phyloP scores from a whole-genome alignment of 2,888 invertebrate species.

The Aporophyla nigra region DNA sequence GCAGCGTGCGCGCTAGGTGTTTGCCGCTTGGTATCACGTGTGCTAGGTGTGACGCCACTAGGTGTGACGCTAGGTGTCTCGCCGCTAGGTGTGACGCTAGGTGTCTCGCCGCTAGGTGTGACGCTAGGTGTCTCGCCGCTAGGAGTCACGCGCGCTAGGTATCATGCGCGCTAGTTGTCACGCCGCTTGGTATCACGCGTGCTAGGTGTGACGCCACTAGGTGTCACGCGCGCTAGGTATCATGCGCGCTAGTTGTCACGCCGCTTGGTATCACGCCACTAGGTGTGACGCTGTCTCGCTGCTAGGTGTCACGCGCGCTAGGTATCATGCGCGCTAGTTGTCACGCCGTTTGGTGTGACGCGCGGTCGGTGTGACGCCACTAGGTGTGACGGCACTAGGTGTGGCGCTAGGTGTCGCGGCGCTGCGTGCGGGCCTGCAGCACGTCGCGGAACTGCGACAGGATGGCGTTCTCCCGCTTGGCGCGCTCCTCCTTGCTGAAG shows the following conservation, averaged over 20 bases:
- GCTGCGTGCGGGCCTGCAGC: conserved; percentile 79
- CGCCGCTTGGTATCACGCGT: conserved; percentile 69
- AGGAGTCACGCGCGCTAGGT: no score
- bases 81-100: conserved; percentile 47
- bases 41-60: conserved; percentile 68
- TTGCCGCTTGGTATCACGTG: no score
- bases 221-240: no score
- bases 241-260: neutral
- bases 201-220: neutral
- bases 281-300: conserved; percentile 54
- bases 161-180: conserved; percentile 53
- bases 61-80: conserved; percentile 25
- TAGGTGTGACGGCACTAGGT: conserved; percentile 54
- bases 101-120: conserved; percentile 33
- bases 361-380: neutral
- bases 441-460: conserved; percentile 98
- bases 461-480: conserved; percentile 98
- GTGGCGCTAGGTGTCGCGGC: conserved; percentile 65
- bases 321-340: neutral
- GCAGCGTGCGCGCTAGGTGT: conserved; percentile 56
- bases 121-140: conserved; percentile 57
- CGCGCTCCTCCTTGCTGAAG: conserved; percentile 99
- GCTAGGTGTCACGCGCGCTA: no score
- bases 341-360: conserved; percentile 67
- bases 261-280: neutral